Conservation (phyloP, 2,888 invertebrate genomes). For the Xestia sexstrigata region DNA sequence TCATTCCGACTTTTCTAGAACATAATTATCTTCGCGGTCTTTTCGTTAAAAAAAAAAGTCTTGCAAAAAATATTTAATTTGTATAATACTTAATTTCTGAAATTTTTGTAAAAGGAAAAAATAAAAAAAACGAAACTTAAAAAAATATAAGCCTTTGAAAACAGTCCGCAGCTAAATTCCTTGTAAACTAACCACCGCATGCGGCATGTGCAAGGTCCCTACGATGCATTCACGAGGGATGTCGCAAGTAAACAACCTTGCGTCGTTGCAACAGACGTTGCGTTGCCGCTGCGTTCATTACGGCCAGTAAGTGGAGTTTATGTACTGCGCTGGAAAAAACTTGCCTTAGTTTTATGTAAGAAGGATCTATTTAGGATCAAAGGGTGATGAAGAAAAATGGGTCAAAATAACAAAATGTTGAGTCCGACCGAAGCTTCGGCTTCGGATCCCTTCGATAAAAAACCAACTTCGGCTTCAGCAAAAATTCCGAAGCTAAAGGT, state of each 20-base stretch:
- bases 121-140: no score
- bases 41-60: no score
- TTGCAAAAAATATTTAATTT: no score
- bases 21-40: no score
- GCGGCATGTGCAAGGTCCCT: conserved; percentile 57
- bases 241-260: conserved; percentile 76
- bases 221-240: conserved; percentile 74
- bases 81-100: no score
- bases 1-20: no score
- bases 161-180: neutral
- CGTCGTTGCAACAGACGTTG: conserved; percentile 73
- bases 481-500: no score
- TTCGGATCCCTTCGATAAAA: no score
- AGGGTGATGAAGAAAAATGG: neutral
- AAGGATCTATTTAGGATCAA: neutral
- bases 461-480: no score
- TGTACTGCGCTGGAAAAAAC: conserved; percentile 57
- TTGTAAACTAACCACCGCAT: conserved; percentile 24
- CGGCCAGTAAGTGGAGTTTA: conserved; percentile 59
- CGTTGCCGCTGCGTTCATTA: conserved; percentile 67
- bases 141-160: no score
- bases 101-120: no score
- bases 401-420: neutral
- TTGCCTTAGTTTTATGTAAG: conserved; percentile 3
- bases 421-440: neutral